These are phyloP conservation scores for Anseranas semipalmata DNA, from an alignment of 2,113 vertebrate genomes.

Conservation along the genomic window DNA sequence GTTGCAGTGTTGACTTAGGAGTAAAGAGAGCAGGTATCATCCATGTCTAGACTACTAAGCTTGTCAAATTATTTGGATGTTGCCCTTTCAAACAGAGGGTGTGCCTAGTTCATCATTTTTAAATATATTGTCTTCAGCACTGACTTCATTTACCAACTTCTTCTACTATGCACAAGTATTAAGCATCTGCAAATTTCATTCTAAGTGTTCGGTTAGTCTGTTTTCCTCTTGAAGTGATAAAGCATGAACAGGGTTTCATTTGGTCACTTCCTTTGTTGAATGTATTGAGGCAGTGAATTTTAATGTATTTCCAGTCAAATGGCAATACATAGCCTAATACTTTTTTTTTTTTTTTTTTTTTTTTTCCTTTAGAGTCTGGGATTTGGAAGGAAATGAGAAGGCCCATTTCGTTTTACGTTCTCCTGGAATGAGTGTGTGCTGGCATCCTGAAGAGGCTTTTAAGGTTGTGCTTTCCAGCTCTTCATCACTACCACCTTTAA, in stretches of 20 bases:
- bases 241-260: background rate
- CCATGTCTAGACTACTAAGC: background rate
- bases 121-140: background rate
- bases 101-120: background rate
- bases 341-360: background rate
- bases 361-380: conserved; percentile 86
- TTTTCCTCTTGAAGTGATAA: background rate
- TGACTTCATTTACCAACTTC: background rate
- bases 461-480: conserved; percentile 81
- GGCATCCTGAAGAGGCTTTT: conserved; percentile 93
- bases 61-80: background rate
- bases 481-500: background rate
- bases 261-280: background rate
- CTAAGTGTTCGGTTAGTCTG: background rate
- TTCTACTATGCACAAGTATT: background rate
- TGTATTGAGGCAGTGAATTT: background rate
- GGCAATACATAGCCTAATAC: background rate
- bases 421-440: conserved; percentile 94
- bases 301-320: conserved; percentile 1
- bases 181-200: background rate
- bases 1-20: background rate
- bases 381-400: conserved; percentile 88
- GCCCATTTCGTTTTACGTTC: conserved; percentile 87
- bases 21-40: background rate
- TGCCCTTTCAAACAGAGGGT: background rate